These are phyloP conservation scores for Monochamus alternatus DNA, from an alignment of 2,888 invertebrate species.

Conservation along the genomic window DNA sequence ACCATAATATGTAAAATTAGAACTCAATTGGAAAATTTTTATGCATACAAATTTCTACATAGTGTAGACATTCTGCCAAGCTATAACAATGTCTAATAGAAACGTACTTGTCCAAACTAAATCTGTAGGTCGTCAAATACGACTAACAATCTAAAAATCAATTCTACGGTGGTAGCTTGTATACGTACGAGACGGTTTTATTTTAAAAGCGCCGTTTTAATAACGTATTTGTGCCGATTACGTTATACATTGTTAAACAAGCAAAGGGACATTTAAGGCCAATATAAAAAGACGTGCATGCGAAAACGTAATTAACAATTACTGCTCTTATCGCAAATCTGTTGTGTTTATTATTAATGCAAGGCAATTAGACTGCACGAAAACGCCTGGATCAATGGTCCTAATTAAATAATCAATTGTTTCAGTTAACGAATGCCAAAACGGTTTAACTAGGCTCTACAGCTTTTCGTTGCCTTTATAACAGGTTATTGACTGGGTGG, in stretches of 20 bases:
- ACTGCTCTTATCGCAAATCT: slow-evolving; percentile 71
- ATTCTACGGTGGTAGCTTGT: slow-evolving; percentile 11
- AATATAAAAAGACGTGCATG: slow-evolving; percentile 67
- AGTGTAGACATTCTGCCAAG: too few relatives aligned
- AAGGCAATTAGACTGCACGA: slow-evolving; percentile 70
- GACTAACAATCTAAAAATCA: neutral
- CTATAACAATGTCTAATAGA: neutral
- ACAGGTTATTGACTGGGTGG: neutral
- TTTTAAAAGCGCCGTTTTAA: slow-evolving; percentile 41
- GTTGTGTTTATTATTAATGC: slow-evolving; percentile 72
- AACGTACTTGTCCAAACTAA: neutral
- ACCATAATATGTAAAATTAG: too few relatives aligned
- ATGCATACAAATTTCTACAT: too few relatives aligned
- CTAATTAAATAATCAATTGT: slow-evolving; percentile 71
- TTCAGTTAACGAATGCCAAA: slow-evolving; percentile 54
- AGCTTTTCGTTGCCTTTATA: neutral
- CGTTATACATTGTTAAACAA: slow-evolving; percentile 65
- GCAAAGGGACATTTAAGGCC: slow-evolving; percentile 64
- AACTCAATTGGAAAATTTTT: too few relatives aligned
- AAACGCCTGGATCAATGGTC: slow-evolving; percentile 67
- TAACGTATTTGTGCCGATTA: slow-evolving; percentile 55
- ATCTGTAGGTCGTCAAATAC: neutral
- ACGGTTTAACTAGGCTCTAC: slow-evolving; percentile 12
- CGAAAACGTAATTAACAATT: slow-evolving; percentile 72
- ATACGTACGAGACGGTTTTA: slow-evolving; percentile 14